Evolutionary conservation across 30 jellyfish, hydroid and myxozoan species (phyloP), one percentile per base, ranked within the genome.

Genomic region (Sanderia malayensis): DNA sequence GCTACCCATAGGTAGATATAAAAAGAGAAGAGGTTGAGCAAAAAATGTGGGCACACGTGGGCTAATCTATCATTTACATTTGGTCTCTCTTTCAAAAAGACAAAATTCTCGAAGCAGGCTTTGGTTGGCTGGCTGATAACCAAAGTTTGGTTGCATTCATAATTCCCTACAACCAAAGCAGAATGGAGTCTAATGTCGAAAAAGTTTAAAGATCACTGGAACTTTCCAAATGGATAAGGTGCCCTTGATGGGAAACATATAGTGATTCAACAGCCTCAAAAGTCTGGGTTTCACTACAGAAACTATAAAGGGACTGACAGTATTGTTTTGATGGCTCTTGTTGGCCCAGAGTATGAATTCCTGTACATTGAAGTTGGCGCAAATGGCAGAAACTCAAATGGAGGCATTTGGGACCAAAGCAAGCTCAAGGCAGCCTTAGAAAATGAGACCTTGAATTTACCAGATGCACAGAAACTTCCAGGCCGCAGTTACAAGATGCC

Each of bases 321-420:
- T 13, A 24, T 70, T 23, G 46, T 70, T n/a, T 23, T 70, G 29
- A 24, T 44, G 71, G 82, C 76, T 34, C 15, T 67, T 67, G 79
- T 18, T n/a, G 79, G 79, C 3, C 73, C 79, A 13, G 73, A 67
- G 4, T 67, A 67, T 34, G 79, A 67, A 33, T 67, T 61, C 71
- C 29, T 67, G 22, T 67, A 67, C 32, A 73, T 46, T 4, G 82
- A 70, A 34, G 47, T 70, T 70, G 76, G 82, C 3, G 28, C 86
- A 0, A 17, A 74, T 0, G 66, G 73, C 19, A 46, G 82, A 29
- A 73, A 44, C n/a, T 26, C 57, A 18, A 88, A 72, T 61, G 72
- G 71, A 11, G 83, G 89, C 25, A 84, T 83, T 13, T 83, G 70
- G 84, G 62, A 74, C 13, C 73, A 73, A 83, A 23, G 78, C 32